Evolutionary conservation across 2,113 vertebrate genomes (phyloP).

Genomic region (Fulmarus glacialis): DNA sequence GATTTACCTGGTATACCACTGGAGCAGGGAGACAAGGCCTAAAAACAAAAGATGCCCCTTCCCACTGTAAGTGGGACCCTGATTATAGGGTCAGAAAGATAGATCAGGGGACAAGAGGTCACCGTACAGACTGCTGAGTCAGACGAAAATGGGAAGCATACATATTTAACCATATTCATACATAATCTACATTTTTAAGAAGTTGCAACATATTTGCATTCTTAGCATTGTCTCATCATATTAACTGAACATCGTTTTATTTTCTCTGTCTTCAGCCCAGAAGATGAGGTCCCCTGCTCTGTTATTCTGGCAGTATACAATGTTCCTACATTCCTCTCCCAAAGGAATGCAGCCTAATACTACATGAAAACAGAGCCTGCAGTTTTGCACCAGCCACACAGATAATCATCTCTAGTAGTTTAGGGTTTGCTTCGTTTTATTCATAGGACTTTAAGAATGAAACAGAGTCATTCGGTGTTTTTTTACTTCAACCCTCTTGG

Average conservation of each 20-base stretch:
- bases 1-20: neutral
- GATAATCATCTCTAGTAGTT: neutral
- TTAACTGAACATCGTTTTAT: neutral
- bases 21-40: neutral
- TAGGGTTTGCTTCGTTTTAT: neutral
- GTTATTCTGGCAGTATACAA: neutral
- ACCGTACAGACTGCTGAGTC: neutral
- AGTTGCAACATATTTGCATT: neutral
- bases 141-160: neutral
- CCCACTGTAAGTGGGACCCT: neutral
- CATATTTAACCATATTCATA: neutral
- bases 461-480: neutral
- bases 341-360: neutral
- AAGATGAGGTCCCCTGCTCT: neutral
- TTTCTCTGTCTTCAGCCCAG: neutral
- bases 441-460: neutral
- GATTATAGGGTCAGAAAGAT: neutral
- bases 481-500: neutral
- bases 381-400: neutral
- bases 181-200: too few species aligned
- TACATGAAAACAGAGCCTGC: neutral
- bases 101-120: neutral
- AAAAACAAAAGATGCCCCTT: neutral
- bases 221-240: neutral
- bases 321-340: neutral